Evolutionary conservation across 2,888 invertebrate genomes (phyloP), one percentile per base, ranked within the genome.

Genomic region (Parascotia fuliginaria): DNA sequence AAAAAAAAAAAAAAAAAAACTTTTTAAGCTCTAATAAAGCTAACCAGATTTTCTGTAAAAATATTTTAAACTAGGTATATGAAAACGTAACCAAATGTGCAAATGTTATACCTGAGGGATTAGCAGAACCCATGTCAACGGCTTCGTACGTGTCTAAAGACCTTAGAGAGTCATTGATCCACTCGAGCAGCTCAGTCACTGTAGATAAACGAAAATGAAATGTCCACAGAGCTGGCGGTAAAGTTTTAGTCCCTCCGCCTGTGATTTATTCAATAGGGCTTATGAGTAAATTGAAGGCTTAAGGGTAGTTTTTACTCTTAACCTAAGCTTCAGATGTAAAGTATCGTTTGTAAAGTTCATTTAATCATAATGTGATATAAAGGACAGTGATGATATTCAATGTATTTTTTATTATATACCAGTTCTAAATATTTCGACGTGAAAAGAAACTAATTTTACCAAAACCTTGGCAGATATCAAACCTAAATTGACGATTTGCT

Each of bases 191-290:
- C 41, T 13, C 42, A 19, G 29, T 27, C 28, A 13, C 14, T 9
- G 32, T 39, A 47, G 16, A 42, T 42, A 34, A 51, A 49, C 39
- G 41, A 43, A 64, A 61, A 61, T 55, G 58, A 40, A 48, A 50
- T 54, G 51, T 55, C 31, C 42, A 16, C 39, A 12, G 39, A 47
- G 33, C 50, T 49, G 40, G 24, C 39, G 40, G 33, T 48, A 56
- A 70, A 69, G 63, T 71, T 67, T 63, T 62, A 42, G 55, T 55
- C 62, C 55, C 54, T 54, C 55, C 47, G 29, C 28, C 27, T 44
- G 41, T 70, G 57, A 65, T 65, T 70, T 66, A 70, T 73, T 64
- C 56, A 62, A 42, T 42, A 52, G 55, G 60, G 55, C 65, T 62
- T 61, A 56, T 55, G 49, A 63, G 51, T 61, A 60, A 54, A 58